Evolutionary conservation across 2,888 invertebrate genomes (phyloP), one percentile per base, ranked within the genome.

Genomic region (Xanthorhoe spadicearia): DNA sequence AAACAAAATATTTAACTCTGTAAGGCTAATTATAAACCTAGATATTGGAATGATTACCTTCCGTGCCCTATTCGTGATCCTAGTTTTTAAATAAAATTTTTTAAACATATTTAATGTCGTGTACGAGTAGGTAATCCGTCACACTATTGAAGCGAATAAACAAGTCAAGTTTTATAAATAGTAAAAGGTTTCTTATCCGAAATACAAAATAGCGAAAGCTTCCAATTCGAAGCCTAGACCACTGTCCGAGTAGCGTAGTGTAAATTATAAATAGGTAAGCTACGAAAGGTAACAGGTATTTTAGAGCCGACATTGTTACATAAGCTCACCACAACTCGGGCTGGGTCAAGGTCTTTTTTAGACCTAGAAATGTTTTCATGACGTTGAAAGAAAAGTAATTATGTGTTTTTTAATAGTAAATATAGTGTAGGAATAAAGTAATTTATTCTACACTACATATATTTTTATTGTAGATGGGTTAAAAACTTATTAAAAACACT

Each of bases 291-390:
- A 71, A 66, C 68, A 70, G 63, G 70, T 73, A 71, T 71, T 73
- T 73, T 68, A 63, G 70, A 71, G 69, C 61, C 69, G 61, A 61
- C 64, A 69, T 68, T 64, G 66, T 70, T 71, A 71, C 62, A 59
- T 74, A 72, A 70, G 66, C 61, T 57, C 18, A 56, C 52, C 51
- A 48, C 55, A 49, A n/a, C 35, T 35, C 54, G 62, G 61, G 60
- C 67, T 64, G 71, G 75, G 76, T 73, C 75, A 75, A 76, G 75
- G 75, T 59, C 68, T 64, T 61, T 48, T 51, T 68, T 69, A 68
- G 54, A 57, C 59, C 71, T 54, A 35, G 70, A 71, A 70, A 75
- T 70, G 70, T 64, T 58, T 48, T 51, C 43, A 65, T 69, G 74
- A 70, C 74, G 70, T 71, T 72, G 68, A 59, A 68, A 65, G 70